Evolutionary conservation across 2,113 vertebrate species (phyloP), one percentile per base, ranked within the genome.

Genomic region (Colaptes auratus): DNA sequence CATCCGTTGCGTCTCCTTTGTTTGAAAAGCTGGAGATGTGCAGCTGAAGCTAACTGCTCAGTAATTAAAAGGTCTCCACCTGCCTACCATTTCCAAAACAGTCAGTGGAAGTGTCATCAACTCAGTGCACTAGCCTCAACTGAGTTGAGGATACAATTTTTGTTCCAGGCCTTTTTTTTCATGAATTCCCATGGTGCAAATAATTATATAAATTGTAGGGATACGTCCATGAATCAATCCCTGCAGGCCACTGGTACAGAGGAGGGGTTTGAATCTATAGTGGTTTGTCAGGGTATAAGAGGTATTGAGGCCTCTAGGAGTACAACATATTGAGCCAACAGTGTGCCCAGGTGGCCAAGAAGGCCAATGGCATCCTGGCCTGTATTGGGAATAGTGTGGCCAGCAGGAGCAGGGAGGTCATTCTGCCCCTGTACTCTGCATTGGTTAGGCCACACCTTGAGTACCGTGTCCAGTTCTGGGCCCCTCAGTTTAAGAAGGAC

Each of bases 281-380:
- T 18, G 16, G 2, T 17, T 63, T 77, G 7, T 46, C 25, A 73
- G 21, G 55, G 33, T 7, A 3, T 9, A 65, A 30, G 12, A 17
- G 19, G 12, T 89, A 69, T 17, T 48, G 64, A 25, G 5, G 20
- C 12, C 16, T 86, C 21, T 77, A 0, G 0, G n/a, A 63, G 6
- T 61, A n/a, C n/a, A n/a, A n/a, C n/a, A n/a, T n/a, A n/a, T n/a
- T n/a, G n/a, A n/a, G n/a, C n/a, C n/a, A n/a, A n/a, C n/a, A n/a
- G n/a, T n/a, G n/a, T n/a, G n/a, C n/a, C n/a, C n/a, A n/a, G n/a
- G n/a, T n/a, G n/a, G n/a, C n/a, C n/a, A n/a, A n/a, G n/a, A n/a
- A n/a, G n/a, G n/a, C n/a, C n/a, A n/a, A n/a, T n/a, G n/a, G n/a
- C n/a, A n/a, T n/a, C n/a, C n/a, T n/a, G n/a, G n/a, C n/a, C n/a